A percentile compares a stretch with the other conserved stretches of the same genome.
Conservation (phyloP, 2,113 vertebrate genomes). For the Thunnus maccoyii region DNA sequence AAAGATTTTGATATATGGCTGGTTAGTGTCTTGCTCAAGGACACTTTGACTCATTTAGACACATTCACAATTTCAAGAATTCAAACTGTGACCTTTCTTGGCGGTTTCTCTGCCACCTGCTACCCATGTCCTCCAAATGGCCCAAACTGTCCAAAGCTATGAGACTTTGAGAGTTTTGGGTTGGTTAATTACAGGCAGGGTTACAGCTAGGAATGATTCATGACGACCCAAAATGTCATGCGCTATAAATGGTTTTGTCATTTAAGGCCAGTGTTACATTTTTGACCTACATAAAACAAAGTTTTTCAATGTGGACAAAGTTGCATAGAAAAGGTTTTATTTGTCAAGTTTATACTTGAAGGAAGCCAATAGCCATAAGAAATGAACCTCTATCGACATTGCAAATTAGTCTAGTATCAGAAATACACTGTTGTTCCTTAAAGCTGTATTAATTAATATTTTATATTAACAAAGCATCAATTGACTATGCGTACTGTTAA, state of each 20-base stretch:
- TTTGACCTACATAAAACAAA: not conserved
- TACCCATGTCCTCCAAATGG: constrained; percentile 48
- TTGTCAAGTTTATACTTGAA: not conserved
- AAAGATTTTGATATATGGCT: constrained; percentile 13
- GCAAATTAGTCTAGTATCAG: no score
- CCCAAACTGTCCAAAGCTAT: constrained; percentile 23
- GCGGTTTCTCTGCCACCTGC: constrained; percentile 57
- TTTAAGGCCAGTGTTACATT: constrained; percentile 13
- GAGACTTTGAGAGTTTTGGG: constrained; percentile 18
- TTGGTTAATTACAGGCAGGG: constrained; percentile 2
- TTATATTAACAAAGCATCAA: not conserved
- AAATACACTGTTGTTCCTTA: no score
- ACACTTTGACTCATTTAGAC: constrained; percentile 33
- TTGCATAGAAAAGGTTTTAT: not conserved
- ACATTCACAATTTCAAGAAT: constrained; percentile 14
- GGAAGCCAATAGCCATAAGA: no score
- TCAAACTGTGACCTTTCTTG: constrained; percentile 59
- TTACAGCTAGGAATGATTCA: constrained; percentile 10
- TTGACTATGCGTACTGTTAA: no score
- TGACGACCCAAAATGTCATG: constrained; percentile 8
- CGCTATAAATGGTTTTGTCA: not conserved
- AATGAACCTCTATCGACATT: no score
- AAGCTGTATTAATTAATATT: not conserved
- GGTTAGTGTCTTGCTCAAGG: constrained; percentile 47
- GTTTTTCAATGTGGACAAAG: not conserved